Percentiles rank a stretch among this genome's conserved stretches.
These are phyloP conservation scores for Cotesia chilonis DNA, from an alignment of 1,140 invertebrate species.

Conservation along the genomic window DNA sequence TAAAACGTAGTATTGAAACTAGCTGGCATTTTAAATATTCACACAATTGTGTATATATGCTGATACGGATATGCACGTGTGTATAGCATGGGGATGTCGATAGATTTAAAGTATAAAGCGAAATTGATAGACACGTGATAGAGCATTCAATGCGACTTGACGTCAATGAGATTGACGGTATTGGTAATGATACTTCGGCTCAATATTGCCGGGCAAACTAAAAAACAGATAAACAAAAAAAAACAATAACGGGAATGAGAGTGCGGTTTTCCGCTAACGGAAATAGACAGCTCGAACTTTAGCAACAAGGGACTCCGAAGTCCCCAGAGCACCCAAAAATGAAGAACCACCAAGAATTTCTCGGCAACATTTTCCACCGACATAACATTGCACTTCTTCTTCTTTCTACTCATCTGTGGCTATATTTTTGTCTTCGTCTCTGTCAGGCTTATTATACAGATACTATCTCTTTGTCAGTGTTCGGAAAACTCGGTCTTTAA, in stretches of 20 bases:
- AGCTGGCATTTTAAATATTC: too few species aligned
- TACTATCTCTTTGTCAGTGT: not conserved
- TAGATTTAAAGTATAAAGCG: slow-evolving; percentile 11
- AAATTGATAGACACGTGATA: slow-evolving; percentile 23
- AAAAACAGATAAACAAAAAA: not conserved
- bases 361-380: slow-evolving; percentile 5
- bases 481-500: too few species aligned
- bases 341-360: slow-evolving; percentile 30
- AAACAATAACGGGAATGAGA: not conserved
- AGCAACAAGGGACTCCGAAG: slow-evolving; percentile 11
- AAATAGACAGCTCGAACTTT: slow-evolving; percentile 41
- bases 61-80: not conserved
- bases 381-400: slow-evolving; percentile 19
- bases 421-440: not conserved
- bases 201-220: not conserved
- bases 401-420: not conserved
- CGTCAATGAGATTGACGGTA: slow-evolving; percentile 27
- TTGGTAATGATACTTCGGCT: slow-evolving; percentile 6
- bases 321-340: slow-evolving; percentile 33
- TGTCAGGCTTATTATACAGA: not conserved
- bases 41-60: not conserved
- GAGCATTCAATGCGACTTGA: slow-evolving; percentile 15
- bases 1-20: too few species aligned
- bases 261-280: slow-evolving; percentile 20
- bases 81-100: not conserved